phyloP scores from a whole-genome alignment of 1,140 invertebrate species.

The Antheraea pernyi region DNA sequence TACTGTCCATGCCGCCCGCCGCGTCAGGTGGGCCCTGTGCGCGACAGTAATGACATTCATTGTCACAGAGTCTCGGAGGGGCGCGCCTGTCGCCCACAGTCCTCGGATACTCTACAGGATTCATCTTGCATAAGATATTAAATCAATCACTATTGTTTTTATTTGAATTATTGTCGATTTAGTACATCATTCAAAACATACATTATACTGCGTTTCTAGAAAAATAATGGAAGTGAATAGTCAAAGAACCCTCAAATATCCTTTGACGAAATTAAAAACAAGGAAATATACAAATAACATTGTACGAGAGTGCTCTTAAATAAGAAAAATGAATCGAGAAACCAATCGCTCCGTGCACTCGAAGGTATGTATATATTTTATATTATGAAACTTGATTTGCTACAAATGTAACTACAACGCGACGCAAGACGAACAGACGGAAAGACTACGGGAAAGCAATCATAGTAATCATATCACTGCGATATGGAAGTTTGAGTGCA shows the following conservation, averaged over 20 bases:
- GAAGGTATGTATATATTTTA: not conserved
- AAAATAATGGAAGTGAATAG: too few relatives aligned
- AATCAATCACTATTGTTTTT: not conserved
- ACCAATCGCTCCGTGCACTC: not conserved
- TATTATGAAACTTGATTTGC: conserved; percentile 5
- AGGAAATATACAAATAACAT: not conserved
- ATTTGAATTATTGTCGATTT: too few relatives aligned
- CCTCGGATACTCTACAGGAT: conserved; percentile 3
- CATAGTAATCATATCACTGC: conserved; percentile 44
- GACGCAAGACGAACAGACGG: not conserved
- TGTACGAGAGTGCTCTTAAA: not conserved
- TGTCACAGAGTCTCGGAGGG: conserved; percentile 18
- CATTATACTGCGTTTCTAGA: too few relatives aligned
- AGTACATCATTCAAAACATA: too few relatives aligned
- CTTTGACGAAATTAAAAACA: not conserved
- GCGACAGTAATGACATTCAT: conserved; percentile 46
- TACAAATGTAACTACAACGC: conserved; percentile 5
- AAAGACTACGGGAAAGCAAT: conserved; percentile 6
- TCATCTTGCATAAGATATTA: not conserved
- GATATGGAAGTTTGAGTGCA: conserved; percentile 24
- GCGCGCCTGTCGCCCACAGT: conserved; percentile 1
- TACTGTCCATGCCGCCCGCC: not conserved
- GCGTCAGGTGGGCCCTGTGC: conserved; percentile 25
- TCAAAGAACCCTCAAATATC: too few relatives aligned
- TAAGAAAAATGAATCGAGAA: not conserved